Evolutionary conservation across 2,888 invertebrate species (phyloP).

Genomic region (Ferrisia virgata): DNA sequence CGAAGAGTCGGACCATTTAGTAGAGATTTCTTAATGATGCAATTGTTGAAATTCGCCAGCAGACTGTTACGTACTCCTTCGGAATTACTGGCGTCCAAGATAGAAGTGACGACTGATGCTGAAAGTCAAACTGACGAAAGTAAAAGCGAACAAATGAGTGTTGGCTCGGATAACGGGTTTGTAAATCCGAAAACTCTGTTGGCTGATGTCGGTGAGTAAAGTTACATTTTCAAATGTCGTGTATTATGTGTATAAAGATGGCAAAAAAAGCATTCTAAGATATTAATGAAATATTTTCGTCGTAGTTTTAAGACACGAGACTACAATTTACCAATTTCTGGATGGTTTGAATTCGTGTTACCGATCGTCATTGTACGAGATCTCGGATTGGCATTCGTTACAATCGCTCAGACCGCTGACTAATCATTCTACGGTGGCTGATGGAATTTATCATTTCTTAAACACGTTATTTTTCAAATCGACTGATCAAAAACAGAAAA

Average conservation of each 20-base stretch:
- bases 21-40: slow-evolving; percentile 61
- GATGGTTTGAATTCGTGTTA: slow-evolving; percentile 75
- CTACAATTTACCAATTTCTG: slow-evolving; percentile 79
- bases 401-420: slow-evolving; percentile 53
- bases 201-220: slow-evolving; percentile 60
- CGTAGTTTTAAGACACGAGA: slow-evolving; percentile 69
- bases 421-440: slow-evolving; percentile 76
- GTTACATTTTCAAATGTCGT: neutral
- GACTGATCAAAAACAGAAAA: slow-evolving; percentile 69
- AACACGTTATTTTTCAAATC: slow-evolving; percentile 73
- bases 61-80: slow-evolving; percentile 63
- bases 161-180: neutral
- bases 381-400: slow-evolving; percentile 59
- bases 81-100: neutral
- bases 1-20: slow-evolving; percentile 33
- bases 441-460: slow-evolving; percentile 82
- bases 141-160: slow-evolving; percentile 62
- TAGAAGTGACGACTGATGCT: slow-evolving; percentile 55
- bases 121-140: slow-evolving; percentile 77
- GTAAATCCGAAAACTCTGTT: slow-evolving; percentile 58
- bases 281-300: slow-evolving; percentile 46
- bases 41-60: slow-evolving; percentile 66
- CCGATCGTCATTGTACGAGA: slow-evolving; percentile 67
- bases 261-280: neutral
- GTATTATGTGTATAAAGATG: neutral